Percentiles rank a stretch among this genome's conserved stretches.
Conservation (phyloP, 1,140 invertebrate species). For the Drosophila lowei region DNA sequence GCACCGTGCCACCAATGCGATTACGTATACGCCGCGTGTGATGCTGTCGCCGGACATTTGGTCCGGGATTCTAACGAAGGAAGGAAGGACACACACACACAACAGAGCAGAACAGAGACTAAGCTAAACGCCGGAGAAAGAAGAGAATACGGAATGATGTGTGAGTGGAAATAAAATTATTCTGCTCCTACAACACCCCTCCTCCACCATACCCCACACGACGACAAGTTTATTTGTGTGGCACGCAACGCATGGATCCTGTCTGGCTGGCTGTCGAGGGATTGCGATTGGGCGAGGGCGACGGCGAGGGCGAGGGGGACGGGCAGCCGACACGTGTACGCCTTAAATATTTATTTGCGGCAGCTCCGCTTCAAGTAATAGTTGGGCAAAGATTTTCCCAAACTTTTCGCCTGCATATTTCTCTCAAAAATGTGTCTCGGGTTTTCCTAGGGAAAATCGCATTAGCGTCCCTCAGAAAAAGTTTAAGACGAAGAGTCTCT, state of each 20-base stretch:
- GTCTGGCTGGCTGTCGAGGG: conserved; percentile 10
- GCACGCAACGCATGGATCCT: conserved; percentile 26
- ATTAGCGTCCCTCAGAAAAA: conserved; percentile 3
- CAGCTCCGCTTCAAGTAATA: conserved; percentile 28
- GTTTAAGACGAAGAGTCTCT: not conserved
- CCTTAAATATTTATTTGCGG: conserved; percentile 51
- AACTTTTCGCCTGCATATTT: conserved; percentile 25
- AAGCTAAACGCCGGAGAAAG: conserved; percentile 42
- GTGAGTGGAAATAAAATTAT: conserved; percentile 33
- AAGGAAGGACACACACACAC: not conserved
- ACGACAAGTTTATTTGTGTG: conserved; percentile 29
- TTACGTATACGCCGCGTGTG: conserved; percentile 72
- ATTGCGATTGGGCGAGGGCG: no score
- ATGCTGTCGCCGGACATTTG: conserved; percentile 34
- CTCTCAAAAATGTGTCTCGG: conserved; percentile 28
- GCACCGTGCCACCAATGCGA: conserved; percentile 67
- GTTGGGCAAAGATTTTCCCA: conserved; percentile 17
- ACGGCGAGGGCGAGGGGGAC: not conserved
- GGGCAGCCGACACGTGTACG: conserved; percentile 38
- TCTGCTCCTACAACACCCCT: not conserved
- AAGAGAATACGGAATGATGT: conserved; percentile 44
- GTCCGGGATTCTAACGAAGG: not conserved
- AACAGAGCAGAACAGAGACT: not conserved
- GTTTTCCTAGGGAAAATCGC: conserved; percentile 20
- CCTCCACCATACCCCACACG: not conserved